These are phyloP conservation scores for Seriola rivoliana DNA, from an alignment of 2,113 vertebrate species.

Conservation along the genomic window DNA sequence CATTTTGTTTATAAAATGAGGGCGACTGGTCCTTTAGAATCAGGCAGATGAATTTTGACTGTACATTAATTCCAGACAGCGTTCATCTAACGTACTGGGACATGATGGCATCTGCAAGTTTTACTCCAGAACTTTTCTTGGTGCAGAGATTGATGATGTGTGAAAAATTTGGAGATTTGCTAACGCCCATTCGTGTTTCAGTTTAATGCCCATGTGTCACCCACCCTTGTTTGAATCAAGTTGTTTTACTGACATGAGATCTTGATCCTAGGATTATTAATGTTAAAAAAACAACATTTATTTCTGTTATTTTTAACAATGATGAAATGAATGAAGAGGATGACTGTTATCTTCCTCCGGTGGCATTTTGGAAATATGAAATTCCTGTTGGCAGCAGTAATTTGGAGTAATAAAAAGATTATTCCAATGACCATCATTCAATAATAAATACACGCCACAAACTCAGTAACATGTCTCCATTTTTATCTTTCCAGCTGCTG, in stretches of 20 bases:
- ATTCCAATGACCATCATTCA: not conserved
- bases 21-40: not conserved
- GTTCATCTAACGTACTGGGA: not conserved
- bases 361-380: slow-evolving; percentile 5
- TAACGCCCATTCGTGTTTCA: not conserved
- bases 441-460: too few relatives aligned
- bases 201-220: not conserved
- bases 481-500: slow-evolving; percentile 67
- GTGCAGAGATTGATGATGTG: not conserved
- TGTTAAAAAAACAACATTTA: not conserved
- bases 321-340: not conserved
- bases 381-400: not conserved
- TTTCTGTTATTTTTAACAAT: not conserved
- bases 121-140: not conserved
- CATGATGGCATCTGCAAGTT: not conserved
- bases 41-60: not conserved
- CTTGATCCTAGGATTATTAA: not conserved
- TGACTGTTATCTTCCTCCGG: not conserved
- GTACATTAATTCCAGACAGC: not conserved
- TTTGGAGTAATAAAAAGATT: not conserved
- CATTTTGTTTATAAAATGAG: slow-evolving; percentile 10
- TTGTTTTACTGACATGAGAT: not conserved
- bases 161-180: not conserved
- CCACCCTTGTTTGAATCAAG: not conserved
- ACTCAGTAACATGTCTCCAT: slow-evolving; percentile 21